Conservation (phyloP, 2,888 invertebrate genomes). For the Cryptocheilus praepositus region DNA sequence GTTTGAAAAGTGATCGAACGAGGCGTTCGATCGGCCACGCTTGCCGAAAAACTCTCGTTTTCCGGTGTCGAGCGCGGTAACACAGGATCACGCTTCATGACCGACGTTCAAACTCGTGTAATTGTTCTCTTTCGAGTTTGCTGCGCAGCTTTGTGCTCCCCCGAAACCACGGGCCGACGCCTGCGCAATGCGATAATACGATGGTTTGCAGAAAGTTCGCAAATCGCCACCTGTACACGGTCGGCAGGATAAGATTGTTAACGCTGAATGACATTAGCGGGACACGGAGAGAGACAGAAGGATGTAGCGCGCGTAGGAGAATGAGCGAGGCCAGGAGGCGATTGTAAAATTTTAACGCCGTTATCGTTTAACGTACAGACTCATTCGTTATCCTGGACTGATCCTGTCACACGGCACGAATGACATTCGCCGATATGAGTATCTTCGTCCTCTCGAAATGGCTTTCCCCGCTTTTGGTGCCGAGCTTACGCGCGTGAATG, state of each 20-base stretch:
- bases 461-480: conserved; percentile 17
- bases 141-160: too few species aligned
- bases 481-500: conserved; percentile 30
- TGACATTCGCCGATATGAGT: conserved; percentile 51
- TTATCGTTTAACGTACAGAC: conserved; percentile 51
- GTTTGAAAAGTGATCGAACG: too few species aligned
- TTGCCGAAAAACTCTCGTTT: too few species aligned
- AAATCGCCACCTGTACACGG: conserved; percentile 11
- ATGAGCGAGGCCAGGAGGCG: conserved; percentile 18
- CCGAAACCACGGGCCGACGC: too few species aligned
- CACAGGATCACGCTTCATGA: too few species aligned
- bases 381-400: conserved; percentile 50
- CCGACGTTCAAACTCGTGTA: too few species aligned
- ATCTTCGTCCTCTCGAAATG: conserved; percentile 43
- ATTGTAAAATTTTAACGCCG: conserved; percentile 53
- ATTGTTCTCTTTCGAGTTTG: too few species aligned
- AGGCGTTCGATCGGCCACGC: too few species aligned
- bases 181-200: too few species aligned
- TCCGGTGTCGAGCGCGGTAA: too few species aligned
- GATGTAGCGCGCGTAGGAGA: not conserved
- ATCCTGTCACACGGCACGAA: conserved; percentile 49
- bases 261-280: conserved; percentile 35
- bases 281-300: not conserved
- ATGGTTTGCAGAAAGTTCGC: not conserved
- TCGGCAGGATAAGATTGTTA: conserved; percentile 24